A percentile compares a stretch with the other conserved stretches of the same genome.
Evolutionary conservation across 1,140 invertebrate species (phyloP).

Genomic region (Nasonia longicornis): DNA sequence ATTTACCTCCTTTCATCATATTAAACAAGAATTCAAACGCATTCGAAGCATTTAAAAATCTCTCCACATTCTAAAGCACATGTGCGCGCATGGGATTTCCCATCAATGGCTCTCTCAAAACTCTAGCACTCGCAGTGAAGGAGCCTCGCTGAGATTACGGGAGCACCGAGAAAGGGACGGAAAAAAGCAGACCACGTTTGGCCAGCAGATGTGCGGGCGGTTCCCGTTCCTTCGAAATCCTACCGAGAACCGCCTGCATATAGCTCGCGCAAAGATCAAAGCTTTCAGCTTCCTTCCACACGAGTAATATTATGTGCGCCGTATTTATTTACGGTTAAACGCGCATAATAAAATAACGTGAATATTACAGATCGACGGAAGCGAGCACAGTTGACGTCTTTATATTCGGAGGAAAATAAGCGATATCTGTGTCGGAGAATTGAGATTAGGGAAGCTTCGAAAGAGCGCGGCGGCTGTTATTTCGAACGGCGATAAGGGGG

Average conservation of each 20-base stretch:
- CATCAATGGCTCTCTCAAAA: neutral
- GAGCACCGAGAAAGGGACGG: constrained; percentile 10
- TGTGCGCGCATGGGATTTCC: neutral
- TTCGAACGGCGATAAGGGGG: constrained; percentile 39
- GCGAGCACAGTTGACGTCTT: neutral
- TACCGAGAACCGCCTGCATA: neutral
- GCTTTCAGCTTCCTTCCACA: neutral
- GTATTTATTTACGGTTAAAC: too few relatives aligned
- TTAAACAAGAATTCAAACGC: neutral
- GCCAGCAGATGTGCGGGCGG: constrained; percentile 52
- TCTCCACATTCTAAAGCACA: neutral
- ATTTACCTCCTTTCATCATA: too few relatives aligned
- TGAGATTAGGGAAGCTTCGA: neutral
- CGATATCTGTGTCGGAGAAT: neutral
- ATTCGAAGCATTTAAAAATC: neutral
- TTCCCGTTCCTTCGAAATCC: neutral
- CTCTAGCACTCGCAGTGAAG: neutral
- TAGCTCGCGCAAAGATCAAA: constrained; percentile 10
- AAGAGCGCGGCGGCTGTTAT: constrained; percentile 29
- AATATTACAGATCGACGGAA: neutral
- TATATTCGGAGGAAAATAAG: constrained; percentile 3
- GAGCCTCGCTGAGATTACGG: neutral
- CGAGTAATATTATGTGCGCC: neutral
- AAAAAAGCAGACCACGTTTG: constrained; percentile 47
- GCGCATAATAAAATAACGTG: neutral